phyloP scores from a whole-genome alignment of 1,140 invertebrate genomes.

The Papilio xuthus region DNA sequence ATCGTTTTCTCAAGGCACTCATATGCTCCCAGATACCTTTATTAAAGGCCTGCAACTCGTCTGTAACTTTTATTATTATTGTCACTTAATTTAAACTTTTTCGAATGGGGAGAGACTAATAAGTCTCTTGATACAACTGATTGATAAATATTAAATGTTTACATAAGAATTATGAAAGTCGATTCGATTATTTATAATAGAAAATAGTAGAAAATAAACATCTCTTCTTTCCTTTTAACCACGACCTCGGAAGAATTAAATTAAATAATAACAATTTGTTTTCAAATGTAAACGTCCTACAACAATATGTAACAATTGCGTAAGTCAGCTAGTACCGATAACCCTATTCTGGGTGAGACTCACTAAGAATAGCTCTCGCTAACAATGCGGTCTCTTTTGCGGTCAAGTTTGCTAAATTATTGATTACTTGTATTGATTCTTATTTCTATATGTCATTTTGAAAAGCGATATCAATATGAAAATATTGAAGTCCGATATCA shows the following conservation, averaged over 20 bases:
- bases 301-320: constrained; percentile 29
- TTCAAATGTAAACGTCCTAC: constrained; percentile 22
- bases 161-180: not conserved
- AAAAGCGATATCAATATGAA: no score
- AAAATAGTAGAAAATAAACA: not conserved
- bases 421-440: constrained; percentile 4
- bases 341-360: constrained; percentile 20
- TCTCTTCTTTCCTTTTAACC: not conserved
- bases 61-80: no score
- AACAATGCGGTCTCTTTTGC: constrained; percentile 37
- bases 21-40: no score
- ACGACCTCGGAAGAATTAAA: not conserved
- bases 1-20: no score
- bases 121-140: not conserved
- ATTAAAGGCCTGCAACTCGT: no score
- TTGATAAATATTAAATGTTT: not conserved
- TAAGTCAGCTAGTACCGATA: constrained; percentile 22
- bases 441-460: not conserved
- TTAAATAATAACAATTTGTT: not conserved
- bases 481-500: no score
- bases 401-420: constrained; percentile 35
- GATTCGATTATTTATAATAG: not conserved
- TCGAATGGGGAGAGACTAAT: no score
- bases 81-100: no score
- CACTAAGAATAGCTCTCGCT: constrained; percentile 26